Evolutionary conservation across 2,797 vertebrate species (phyloP).

Genomic region (Meda fulgida): DNA sequence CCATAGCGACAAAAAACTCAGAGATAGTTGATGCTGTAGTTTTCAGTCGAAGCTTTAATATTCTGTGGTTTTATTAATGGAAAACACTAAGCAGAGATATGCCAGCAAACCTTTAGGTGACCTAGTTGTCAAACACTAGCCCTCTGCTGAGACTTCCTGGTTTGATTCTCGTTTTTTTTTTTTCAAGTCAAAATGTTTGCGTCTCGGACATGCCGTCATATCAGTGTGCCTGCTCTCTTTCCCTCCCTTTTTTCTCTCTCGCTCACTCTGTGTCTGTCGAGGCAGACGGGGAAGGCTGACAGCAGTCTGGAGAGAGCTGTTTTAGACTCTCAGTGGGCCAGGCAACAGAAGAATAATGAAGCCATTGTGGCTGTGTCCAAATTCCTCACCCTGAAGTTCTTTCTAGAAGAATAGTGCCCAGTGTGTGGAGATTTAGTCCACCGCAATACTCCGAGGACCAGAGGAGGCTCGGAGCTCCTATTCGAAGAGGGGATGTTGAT

Average conservation of each 20-base stretch:
- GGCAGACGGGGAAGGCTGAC: conserved; percentile 60
- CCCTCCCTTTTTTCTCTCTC: conserved; percentile 11
- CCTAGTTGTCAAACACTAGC: conserved; percentile 32
- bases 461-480: conserved; percentile 33
- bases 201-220: conserved; percentile 7
- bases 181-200: conserved; percentile 38
- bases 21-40: conserved; percentile 24
- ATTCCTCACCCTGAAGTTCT: conserved; percentile 59
- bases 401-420: conserved; percentile 61
- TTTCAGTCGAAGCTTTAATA: conserved; percentile 25
- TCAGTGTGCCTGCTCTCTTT: conserved; percentile 25
- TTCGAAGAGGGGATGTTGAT: conserved; percentile 52
- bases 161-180: conserved; percentile 11
- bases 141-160: conserved; percentile 12
- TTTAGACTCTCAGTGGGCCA: conserved; percentile 52
- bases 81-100: conserved; percentile 4
- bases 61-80: conserved; percentile 27
- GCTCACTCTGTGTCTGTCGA: conserved; percentile 41
- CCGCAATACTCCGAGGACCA: conserved; percentile 37
- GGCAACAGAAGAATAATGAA: conserved; percentile 63
- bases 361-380: conserved; percentile 64
- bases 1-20: neutral
- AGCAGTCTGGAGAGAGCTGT: conserved; percentile 57
- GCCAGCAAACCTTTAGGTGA: neutral
- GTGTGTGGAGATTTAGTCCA: conserved; percentile 56